These are phyloP conservation scores for Sceloporus tristichus DNA, from an alignment of 2,113 vertebrate genomes.

Conservation along the genomic window DNA sequence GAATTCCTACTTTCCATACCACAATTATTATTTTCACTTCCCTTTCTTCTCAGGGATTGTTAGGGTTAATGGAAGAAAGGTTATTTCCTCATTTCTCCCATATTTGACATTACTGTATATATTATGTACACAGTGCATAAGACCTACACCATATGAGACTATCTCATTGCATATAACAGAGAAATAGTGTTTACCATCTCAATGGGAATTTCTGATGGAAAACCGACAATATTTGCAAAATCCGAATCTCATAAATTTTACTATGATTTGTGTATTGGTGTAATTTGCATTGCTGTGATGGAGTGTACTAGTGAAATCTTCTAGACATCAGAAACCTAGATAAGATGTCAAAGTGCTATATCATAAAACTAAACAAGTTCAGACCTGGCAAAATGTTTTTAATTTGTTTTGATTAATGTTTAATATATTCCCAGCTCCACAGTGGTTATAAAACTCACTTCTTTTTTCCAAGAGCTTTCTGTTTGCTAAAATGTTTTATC, in stretches of 20 bases:
- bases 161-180: background rate
- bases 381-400: constrained; percentile 52
- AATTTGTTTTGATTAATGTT: constrained; percentile 61
- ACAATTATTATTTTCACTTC: constrained; percentile 44
- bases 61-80: constrained; percentile 66
- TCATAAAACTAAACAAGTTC: constrained; percentile 43
- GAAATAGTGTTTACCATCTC: constrained; percentile 23
- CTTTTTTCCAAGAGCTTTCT: constrained; percentile 52
- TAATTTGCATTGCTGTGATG: rapidly evolving
- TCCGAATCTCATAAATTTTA: rapidly evolving
- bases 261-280: constrained; percentile 9
- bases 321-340: background rate
- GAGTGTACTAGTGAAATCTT: constrained; percentile 18
- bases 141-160: constrained; percentile 14
- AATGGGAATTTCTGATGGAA: constrained; percentile 18
- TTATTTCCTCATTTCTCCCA: constrained; percentile 58
- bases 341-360: constrained; percentile 9
- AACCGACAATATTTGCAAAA: constrained; percentile 11
- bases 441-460: constrained; percentile 62
- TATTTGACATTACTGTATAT: background rate
- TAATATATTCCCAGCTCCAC: constrained; percentile 60
- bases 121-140: background rate
- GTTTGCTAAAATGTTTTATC: constrained; percentile 72
- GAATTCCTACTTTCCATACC: constrained; percentile 34
- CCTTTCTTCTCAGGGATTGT: constrained; percentile 55